Evolutionary conservation across 2,797 vertebrate genomes (phyloP), one percentile per base, ranked within the genome.

Genomic region (Arnoldichthys spilopterus): DNA sequence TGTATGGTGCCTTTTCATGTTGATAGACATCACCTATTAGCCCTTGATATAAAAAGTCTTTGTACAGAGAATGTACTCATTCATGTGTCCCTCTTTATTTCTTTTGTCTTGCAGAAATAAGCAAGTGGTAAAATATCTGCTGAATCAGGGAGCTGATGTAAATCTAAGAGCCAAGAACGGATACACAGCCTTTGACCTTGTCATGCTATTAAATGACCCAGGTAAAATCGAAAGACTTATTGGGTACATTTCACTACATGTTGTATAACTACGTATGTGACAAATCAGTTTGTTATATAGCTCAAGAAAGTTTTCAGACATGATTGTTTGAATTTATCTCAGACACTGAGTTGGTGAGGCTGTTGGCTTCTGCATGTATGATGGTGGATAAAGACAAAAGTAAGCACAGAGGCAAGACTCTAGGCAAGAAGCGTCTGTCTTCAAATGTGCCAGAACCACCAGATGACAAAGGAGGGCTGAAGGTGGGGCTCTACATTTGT

Each of bases 331-430:
- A 6, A 1, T 47, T 40, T 69, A 1, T 68, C 20, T 24, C 83
- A 98, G 98, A 99, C 89, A 99, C 97, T 0, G 97, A 99, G 90
- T 90, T 99, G 87, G 97, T 99, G 56, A 94, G 97, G 68, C 91
- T 99, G 75, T 86, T 99, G 79, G 98, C 97, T 0, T 97, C 97
- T 1, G 97, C 98, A 34, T 99, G 97, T 79, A 97, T 99, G 96
- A 97, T 96, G 87, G 93, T 96, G 53, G 96, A 95, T 83, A 98
- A 95, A 87, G 97, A 97, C 70, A 98, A 95, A 87, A 92, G 87
- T 8, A 97, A 96, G 80, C 91, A 91, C 51, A 94, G 91, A 20
- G 91, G 86, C 76, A 93, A 90, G 63, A 84, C 91, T 0, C 84
- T 92, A 4, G 76, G 89, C 13, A 96, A 94, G 89, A 96, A 92